Evolutionary conservation across 2,113 vertebrate genomes (phyloP).

Genomic region (Paramisgurnus dabryanus): DNA sequence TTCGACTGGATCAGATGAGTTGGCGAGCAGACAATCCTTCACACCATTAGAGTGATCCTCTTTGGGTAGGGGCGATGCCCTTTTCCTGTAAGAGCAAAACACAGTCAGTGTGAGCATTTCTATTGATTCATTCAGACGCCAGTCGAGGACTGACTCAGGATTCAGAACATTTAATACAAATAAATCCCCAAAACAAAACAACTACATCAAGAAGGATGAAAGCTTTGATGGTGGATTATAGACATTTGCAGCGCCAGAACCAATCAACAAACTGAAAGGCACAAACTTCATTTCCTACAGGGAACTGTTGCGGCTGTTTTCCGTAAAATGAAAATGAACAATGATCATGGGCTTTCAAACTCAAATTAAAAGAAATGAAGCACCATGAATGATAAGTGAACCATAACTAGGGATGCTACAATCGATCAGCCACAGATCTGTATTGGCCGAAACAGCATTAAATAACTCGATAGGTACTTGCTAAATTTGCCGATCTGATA

Average conservation of each 20-base stretch:
- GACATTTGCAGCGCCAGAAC: not conserved
- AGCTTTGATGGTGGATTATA: conserved; percentile 2
- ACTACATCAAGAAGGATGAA: not conserved
- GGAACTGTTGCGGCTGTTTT: too few relatives aligned
- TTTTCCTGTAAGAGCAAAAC: conserved; percentile 78
- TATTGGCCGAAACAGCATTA: too few relatives aligned
- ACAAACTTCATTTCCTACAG: not conserved
- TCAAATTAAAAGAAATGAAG: too few relatives aligned
- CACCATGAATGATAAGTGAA: too few relatives aligned
- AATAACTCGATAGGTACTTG: too few relatives aligned
- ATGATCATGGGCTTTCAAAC: too few relatives aligned
- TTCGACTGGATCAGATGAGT: conserved; percentile 92
- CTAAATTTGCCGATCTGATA: too few relatives aligned
- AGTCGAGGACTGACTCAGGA: not conserved
- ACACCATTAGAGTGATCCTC: conserved; percentile 85
- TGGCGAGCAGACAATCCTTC: conserved; percentile 88
- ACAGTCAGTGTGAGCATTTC: not conserved
- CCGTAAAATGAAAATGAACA: too few relatives aligned
- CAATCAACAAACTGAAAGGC: not conserved
- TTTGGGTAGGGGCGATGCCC: conserved; percentile 87
- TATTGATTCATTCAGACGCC: not conserved
- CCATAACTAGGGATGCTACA: too few relatives aligned
- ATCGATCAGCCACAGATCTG: too few relatives aligned
- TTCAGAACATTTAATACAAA: not conserved
- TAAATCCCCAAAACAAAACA: not conserved